A percentile compares a stretch with the other conserved stretches of the same genome.
Conservation (phyloP, 1,140 invertebrate species). For the Stegodyphus mimosarum region DNA sequence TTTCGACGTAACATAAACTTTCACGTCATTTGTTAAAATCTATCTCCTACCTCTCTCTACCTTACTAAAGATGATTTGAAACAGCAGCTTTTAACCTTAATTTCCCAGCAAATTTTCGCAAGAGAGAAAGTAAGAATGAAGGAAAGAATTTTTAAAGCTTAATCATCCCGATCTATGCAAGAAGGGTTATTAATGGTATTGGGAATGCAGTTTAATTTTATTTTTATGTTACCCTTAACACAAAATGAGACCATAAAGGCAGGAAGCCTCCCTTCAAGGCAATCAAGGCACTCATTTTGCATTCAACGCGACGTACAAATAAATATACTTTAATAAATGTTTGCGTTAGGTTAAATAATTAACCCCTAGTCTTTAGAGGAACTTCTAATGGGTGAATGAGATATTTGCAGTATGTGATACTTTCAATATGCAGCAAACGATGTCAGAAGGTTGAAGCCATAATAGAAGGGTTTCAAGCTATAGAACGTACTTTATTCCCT, state of each 20-base stretch:
- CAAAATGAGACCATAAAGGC: not conserved
- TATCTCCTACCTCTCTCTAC: too few relatives aligned
- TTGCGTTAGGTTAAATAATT: slow-evolving; percentile 53
- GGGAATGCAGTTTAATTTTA: too few relatives aligned
- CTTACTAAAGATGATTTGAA: too few relatives aligned
- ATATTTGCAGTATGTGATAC: slow-evolving; percentile 29
- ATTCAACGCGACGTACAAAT: slow-evolving; percentile 1
- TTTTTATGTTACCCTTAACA: too few relatives aligned
- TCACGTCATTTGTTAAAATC: too few relatives aligned
- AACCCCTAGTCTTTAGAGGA: slow-evolving; percentile 45
- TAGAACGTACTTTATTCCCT: slow-evolving; percentile 12
- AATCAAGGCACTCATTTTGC: slow-evolving; percentile 9
- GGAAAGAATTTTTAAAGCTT: too few relatives aligned
- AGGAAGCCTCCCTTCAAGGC: slow-evolving; percentile 13
- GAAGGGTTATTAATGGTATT: too few relatives aligned
- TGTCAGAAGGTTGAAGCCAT: slow-evolving; percentile 28
- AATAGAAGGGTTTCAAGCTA: slow-evolving; percentile 28
- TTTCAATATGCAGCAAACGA: slow-evolving; percentile 28
- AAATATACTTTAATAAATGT: slow-evolving; percentile 27
- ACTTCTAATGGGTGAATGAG: slow-evolving; percentile 10
- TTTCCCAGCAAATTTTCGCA: too few relatives aligned
- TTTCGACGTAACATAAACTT: too few relatives aligned
- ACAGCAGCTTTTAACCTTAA: too few relatives aligned
- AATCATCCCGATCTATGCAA: too few relatives aligned
- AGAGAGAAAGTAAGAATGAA: too few relatives aligned